Evolutionary conservation across 2,888 invertebrate genomes (phyloP).

Genomic region (Luffia ferchaultella): DNA sequence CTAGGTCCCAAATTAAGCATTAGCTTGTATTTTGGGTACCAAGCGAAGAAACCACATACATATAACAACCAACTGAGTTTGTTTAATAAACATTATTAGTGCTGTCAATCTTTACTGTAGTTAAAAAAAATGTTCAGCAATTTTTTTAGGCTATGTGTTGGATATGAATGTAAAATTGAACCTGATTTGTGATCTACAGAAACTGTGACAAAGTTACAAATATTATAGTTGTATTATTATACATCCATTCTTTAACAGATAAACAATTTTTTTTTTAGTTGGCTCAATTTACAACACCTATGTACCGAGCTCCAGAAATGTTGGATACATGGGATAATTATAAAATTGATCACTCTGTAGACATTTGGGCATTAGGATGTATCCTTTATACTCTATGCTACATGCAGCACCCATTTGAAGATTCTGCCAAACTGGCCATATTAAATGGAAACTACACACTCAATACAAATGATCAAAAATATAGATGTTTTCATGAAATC

Average conservation of each 20-base stretch:
- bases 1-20: too few species aligned
- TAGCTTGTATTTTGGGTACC: too few species aligned
- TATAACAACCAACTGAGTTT: too few species aligned
- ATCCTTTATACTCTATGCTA: conserved; percentile 92
- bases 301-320: conserved; percentile 99
- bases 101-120: too few species aligned
- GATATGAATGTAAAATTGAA: too few species aligned
- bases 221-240: not conserved
- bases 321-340: conserved; percentile 97
- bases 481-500: conserved; percentile 86
- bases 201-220: too few species aligned
- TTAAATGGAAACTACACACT: conserved; percentile 94
- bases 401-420: conserved; percentile 96
- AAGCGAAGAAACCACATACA: too few species aligned
- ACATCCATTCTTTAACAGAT: not conserved
- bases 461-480: conserved; percentile 81
- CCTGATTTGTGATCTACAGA: too few species aligned
- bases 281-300: conserved; percentile 84
- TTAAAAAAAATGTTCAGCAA: too few species aligned
- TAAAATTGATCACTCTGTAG: conserved; percentile 88
- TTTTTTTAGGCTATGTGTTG: too few species aligned
- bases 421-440: conserved; percentile 93
- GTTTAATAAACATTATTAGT: too few species aligned
- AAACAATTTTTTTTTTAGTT: conserved; percentile 54
- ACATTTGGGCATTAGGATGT: conserved; percentile 98